Evolutionary conservation across 37 sponge, comb jelly and placozoan species (phyloP).

Genomic region (Mnemiopsis leidyi): DNA sequence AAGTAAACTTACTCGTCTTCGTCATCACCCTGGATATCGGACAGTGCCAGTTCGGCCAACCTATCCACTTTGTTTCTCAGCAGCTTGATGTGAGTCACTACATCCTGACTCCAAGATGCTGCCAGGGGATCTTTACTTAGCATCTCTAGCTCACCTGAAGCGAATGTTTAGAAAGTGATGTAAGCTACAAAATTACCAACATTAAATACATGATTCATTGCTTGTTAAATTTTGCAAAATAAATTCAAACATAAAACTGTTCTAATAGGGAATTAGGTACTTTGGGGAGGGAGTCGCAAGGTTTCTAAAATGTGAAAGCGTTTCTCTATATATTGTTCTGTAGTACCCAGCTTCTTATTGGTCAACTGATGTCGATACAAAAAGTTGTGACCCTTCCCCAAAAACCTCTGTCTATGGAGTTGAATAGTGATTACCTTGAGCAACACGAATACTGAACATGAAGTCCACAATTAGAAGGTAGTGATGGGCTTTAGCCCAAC

Average conservation of each 20-base stretch:
- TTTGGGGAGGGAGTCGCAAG: no score
- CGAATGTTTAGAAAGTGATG: not conserved
- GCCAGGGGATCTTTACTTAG: not conserved
- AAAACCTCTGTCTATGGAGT: not conserved
- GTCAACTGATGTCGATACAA: no score
- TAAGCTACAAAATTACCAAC: not conserved
- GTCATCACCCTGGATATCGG: not conserved
- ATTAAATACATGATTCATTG: not conserved
- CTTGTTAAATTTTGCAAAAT: no score
- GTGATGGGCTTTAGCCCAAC: constrained; percentile 63
- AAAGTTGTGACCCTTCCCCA: no score
- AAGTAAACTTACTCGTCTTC: constrained; percentile 28
- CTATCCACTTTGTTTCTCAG: not conserved
- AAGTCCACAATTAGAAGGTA: constrained; percentile 51
- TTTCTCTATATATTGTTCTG: no score
- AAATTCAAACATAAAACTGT: no score
- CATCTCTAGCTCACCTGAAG: constrained; percentile 24
- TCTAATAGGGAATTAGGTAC: no score
- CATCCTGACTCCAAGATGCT: not conserved
- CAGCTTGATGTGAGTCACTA: not conserved
- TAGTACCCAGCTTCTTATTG: no score
- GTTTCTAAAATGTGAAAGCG: no score
- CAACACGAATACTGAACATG: constrained; percentile 41
- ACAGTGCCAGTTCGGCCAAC: not conserved
- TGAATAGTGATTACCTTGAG: constrained; percentile 24